phyloP scores from a whole-genome alignment of 2,888 invertebrate species.

The Mythimna vitellina region DNA sequence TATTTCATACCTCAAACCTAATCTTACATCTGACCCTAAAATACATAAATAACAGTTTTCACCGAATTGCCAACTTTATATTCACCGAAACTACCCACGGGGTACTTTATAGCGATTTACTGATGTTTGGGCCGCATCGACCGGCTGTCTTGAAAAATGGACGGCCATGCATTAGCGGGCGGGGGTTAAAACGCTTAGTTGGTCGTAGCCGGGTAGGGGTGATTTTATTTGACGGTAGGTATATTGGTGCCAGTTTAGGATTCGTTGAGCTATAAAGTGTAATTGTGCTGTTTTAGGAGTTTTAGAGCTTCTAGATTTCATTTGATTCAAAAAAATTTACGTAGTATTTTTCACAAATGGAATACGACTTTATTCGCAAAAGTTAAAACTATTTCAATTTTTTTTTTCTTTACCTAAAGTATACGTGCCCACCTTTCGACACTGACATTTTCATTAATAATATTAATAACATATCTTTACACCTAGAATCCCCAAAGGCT shows the following conservation, averaged over 20 bases:
- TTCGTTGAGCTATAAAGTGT: conserved; percentile 49
- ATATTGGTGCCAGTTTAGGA: conserved; percentile 52
- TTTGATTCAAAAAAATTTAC: not conserved
- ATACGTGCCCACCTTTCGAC: too few species aligned
- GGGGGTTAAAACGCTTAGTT: conserved; percentile 79
- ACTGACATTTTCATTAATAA: too few species aligned
- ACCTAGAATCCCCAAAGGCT: too few species aligned
- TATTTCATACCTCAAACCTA: conserved; percentile 48
- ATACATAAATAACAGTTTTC: conserved; percentile 64
- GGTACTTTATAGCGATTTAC: conserved; percentile 83
- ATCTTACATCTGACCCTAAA: conserved; percentile 52
- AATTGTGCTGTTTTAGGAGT: conserved; percentile 34
- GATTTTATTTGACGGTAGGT: conserved; percentile 69
- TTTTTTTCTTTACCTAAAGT: too few species aligned
- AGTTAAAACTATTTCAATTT: not conserved
- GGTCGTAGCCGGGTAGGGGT: conserved; percentile 69
- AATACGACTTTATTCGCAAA: not conserved
- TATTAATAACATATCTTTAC: too few species aligned
- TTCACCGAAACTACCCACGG: conserved; percentile 70
- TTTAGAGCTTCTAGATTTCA: not conserved
- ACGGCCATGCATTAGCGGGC: conserved; percentile 80
- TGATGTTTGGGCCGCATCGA: conserved; percentile 79
- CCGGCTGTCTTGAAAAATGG: conserved; percentile 82
- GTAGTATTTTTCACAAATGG: not conserved
- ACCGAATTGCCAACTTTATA: conserved; percentile 67